These are phyloP conservation scores for Octodonta nipae DNA, from an alignment of 2,888 invertebrate species.

Conservation along the genomic window DNA sequence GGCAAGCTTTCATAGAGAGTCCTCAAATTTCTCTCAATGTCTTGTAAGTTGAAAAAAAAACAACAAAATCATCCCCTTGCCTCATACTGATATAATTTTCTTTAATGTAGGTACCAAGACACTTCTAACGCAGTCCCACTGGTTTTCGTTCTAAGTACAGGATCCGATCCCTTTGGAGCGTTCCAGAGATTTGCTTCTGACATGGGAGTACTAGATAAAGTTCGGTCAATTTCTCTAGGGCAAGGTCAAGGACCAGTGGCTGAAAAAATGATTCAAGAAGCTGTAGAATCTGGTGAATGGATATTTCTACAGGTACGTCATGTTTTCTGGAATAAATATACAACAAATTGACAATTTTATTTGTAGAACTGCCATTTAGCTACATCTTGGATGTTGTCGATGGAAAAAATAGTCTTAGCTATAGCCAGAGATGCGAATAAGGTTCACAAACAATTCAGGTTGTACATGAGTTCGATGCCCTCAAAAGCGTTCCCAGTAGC, in stretches of 20 bases:
- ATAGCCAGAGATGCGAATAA: constrained; percentile 52
- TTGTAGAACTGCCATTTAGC: constrained; percentile 85
- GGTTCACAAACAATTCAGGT: constrained; percentile 59
- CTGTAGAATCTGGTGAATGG: constrained; percentile 68
- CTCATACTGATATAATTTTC: background rate
- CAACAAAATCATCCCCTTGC: background rate
- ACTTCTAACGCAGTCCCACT: constrained; percentile 62
- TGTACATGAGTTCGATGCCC: constrained; percentile 84
- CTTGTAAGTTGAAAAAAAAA: constrained; percentile 38
- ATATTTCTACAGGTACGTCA: constrained; percentile 62
- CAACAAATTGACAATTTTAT: no score
- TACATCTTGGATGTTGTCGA: constrained; percentile 78
- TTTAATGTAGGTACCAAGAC: constrained; percentile 48
- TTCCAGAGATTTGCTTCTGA: constrained; percentile 71
- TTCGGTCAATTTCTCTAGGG: constrained; percentile 76
- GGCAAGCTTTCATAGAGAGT: constrained; percentile 68
- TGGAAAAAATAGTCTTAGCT: constrained; percentile 66
- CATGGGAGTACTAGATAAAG: constrained; percentile 54
- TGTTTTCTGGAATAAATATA: background rate
- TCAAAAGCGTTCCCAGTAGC: constrained; percentile 75
- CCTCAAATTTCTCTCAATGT: constrained; percentile 57
- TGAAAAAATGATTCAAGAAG: constrained; percentile 61
- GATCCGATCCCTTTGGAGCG: constrained; percentile 75
- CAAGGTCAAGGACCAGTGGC: constrained; percentile 85
- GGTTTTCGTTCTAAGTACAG: constrained; percentile 75